Base-by-base conservation (phyloP, 2,797 vertebrate species). In the Ispidina lecontei region DNA sequence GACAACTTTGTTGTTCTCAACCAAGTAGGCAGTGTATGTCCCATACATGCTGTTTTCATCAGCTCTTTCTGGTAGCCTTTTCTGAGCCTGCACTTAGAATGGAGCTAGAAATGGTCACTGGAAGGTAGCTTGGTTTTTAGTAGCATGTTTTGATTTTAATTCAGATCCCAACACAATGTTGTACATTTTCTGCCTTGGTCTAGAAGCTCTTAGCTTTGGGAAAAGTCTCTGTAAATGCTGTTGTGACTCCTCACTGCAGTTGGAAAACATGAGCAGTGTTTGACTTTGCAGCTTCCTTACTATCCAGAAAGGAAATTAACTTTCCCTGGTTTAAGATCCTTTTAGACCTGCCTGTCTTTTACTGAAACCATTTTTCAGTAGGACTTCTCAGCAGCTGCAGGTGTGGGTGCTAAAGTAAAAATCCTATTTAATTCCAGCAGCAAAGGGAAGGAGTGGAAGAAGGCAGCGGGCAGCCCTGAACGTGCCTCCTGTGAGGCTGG, bases 301-400 rank as follows among this genome's bases (percentile, higher is more conserved):
- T 83, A 84, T 95, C 91, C 93, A 95, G 79, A 96, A 91, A 94
- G 94, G 95, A 96, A 96, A 95, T 96, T 93, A 96, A 94, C 91
- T 96, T 96, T 95, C 91, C 84, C 79, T 91, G 84, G 91, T 94
- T 94, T 94, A 94, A 95, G 91, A 91, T 94, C 79, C 78, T 91
- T 95, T 94, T 92, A 94, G 87, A 85, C 84, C 90, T 91, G 91
- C 87, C 89, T 84, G 91, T 96, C 91, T 94, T 80, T 58, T 77
- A 86, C 78, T 75, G n/a, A n/a, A n/a, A n/a, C n/a, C n/a, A n/a
- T n/a, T n/a, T 89, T 95, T 91, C 94, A 96, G 81, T 87, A 74
- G 81, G 71, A 77, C 88, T 95, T 91, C 46, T 73, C 94, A 76
- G 60, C 94, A 94, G 88, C 96, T 94, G 91, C 96, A 95, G 93